These are phyloP conservation scores for Trididemnum miniatum DNA, from an alignment of 23 tunicate genomes.

Conservation along the genomic window DNA sequence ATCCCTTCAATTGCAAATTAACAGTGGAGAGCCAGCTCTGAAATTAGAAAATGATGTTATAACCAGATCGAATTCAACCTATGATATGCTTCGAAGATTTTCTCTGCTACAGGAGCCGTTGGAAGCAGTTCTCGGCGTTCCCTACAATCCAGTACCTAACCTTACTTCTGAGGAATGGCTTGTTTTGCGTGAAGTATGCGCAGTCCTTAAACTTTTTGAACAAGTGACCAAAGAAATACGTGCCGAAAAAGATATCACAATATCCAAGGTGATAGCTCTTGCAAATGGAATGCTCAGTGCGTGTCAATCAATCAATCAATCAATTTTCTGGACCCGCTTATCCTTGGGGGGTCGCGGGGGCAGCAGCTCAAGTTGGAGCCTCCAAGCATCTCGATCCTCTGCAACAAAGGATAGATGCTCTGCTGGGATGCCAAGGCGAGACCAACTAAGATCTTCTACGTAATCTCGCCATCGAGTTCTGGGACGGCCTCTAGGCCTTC, in stretches of 20 bases:
- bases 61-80: conserved; percentile 5
- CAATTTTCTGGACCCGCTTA: too few species aligned
- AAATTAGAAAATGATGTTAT: neutral
- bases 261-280: neutral
- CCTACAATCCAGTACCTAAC: neutral
- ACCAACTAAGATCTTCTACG: too few species aligned
- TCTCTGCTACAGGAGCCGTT: neutral
- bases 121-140: neutral
- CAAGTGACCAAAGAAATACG: neutral
- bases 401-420: too few species aligned
- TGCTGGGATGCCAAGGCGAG: too few species aligned
- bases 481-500: too few species aligned
- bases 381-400: too few species aligned
- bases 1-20: conserved; percentile 7
- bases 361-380: too few species aligned
- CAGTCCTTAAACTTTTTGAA: neutral
- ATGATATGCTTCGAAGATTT: neutral
- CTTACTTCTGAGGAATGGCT: neutral
- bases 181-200: neutral
- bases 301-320: too few species aligned
- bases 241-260: neutral
- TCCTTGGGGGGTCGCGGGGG: too few species aligned
- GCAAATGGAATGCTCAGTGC: neutral
- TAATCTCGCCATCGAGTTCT: too few species aligned
- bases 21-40: neutral